Evolutionary conservation across 2,113 vertebrate genomes (phyloP).

Genomic region (Pterophyllum scalare): DNA sequence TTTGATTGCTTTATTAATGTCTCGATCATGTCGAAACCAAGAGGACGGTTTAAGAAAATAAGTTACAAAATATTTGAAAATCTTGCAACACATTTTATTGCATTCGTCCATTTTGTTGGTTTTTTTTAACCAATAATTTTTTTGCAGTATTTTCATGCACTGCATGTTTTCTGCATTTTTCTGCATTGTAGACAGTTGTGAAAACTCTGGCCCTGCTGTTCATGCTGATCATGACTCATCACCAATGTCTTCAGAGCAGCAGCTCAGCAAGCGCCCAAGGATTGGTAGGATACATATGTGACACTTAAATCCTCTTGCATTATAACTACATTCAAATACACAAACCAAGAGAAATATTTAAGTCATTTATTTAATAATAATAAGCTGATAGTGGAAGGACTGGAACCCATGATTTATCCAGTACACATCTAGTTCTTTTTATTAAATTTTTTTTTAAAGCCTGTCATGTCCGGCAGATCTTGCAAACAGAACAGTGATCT

Average conservation of each 20-base stretch:
- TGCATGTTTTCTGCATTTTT: slow-evolving; percentile 13
- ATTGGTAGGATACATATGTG: slow-evolving; percentile 49
- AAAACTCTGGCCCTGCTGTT: not conserved
- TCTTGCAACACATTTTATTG: not conserved
- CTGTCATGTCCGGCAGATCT: no score
- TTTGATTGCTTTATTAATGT: not conserved
- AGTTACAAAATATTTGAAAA: not conserved
- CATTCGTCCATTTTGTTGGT: not conserved
- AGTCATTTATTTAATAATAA: not conserved
- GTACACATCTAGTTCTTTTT: not conserved
- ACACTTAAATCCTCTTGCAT: not conserved
- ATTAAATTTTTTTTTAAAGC: no score
- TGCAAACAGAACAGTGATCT: no score
- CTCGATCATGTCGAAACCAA: not conserved
- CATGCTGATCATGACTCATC: not conserved
- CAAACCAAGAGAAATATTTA: not conserved
- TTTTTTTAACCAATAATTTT: not conserved
- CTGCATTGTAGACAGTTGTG: slow-evolving; percentile 14
- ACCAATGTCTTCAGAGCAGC: not conserved
- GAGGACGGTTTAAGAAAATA: not conserved
- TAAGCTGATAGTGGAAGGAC: not conserved
- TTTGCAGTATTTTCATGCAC: not conserved
- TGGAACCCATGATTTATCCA: not conserved
- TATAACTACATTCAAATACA: not conserved
- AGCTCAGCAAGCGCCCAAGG: slow-evolving; percentile 56